Evolutionary conservation across 2,888 invertebrate genomes (phyloP), one percentile per base, ranked within the genome.

Genomic region (Euzetes globulus): DNA sequence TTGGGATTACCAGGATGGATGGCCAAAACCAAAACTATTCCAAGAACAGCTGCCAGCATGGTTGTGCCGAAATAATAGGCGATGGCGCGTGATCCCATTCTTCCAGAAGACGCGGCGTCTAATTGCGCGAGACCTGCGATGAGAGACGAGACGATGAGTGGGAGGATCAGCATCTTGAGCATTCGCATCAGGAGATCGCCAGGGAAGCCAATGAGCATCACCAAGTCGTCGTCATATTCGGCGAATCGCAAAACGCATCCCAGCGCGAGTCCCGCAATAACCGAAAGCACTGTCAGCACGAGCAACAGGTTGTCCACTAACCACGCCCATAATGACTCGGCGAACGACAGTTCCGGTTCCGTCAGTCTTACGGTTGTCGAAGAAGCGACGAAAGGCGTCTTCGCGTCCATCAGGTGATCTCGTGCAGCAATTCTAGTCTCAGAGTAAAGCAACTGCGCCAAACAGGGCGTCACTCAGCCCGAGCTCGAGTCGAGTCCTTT

Each of bases 101-200:
- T 85, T 27, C 88, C 88, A 41, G 87, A 87, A 70, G 87, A 86
- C 78, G 84, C 85, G 4, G 88, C 86, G 80, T 89, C 88, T 79
- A 88, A 81, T 77, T 87, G 87, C 11, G 88, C 87, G 81, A 89
- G 84, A 77, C 87, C 88, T 79, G 88, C 84, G 74, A 88, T 86
- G 72, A 88, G 84, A 72, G 87, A 87, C 45, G 88, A 88, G 63
- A 88, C 85, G 78, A 89, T 88, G 72, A 88, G 85, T 9, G 88
- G 88, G 29, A 88, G 83, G 78, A 88, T 88, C 79, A 89, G 85
- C 87, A 88, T 88, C 82, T 89, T 89, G 75, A 88, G 82, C 82
- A 87, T 84, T 76, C 88, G 83, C 88, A 89, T 88, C 74, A 89
- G 84, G 11, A 88, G 83, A 79, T 89, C 88, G 80, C 88, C 88